These are phyloP conservation scores for Notarius lentiginosus DNA, from an alignment of 2,113 vertebrate species.

Conservation along the genomic window DNA sequence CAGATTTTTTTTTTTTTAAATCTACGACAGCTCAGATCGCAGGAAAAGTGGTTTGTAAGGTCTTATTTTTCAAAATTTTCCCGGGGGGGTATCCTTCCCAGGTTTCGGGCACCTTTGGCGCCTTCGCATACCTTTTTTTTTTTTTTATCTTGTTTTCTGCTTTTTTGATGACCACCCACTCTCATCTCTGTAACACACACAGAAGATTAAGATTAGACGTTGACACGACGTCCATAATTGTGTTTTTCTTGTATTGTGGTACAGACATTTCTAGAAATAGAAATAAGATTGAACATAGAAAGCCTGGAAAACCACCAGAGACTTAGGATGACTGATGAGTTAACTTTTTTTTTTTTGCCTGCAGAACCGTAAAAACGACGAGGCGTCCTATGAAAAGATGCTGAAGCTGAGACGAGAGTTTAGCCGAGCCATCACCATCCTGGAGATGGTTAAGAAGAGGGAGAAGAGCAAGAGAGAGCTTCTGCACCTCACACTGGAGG, in stretches of 20 bases:
- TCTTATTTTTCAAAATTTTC: too few relatives aligned
- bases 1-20: too few relatives aligned
- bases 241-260: not conserved
- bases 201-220: not conserved
- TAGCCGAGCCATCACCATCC: slow-evolving; percentile 88
- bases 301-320: not conserved
- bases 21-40: too few relatives aligned
- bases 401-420: slow-evolving; percentile 89
- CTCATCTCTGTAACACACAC: too few relatives aligned
- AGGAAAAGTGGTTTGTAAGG: too few relatives aligned
- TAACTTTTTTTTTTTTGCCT: slow-evolving; percentile 15
- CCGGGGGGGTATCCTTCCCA: too few relatives aligned
- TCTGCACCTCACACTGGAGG: slow-evolving; percentile 88
- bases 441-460: slow-evolving; percentile 94
- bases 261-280: not conserved
- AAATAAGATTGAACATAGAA: not conserved
- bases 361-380: slow-evolving; percentile 92
- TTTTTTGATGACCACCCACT: too few relatives aligned
- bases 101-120: too few relatives aligned
- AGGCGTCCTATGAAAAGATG: slow-evolving; percentile 94
- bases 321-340: not conserved
- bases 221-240: not conserved
- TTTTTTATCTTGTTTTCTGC: too few relatives aligned
- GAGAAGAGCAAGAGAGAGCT: slow-evolving; percentile 91
- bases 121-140: too few relatives aligned